Conservation (phyloP, 2,113 vertebrate genomes). For the Pseudopipra pipra region DNA sequence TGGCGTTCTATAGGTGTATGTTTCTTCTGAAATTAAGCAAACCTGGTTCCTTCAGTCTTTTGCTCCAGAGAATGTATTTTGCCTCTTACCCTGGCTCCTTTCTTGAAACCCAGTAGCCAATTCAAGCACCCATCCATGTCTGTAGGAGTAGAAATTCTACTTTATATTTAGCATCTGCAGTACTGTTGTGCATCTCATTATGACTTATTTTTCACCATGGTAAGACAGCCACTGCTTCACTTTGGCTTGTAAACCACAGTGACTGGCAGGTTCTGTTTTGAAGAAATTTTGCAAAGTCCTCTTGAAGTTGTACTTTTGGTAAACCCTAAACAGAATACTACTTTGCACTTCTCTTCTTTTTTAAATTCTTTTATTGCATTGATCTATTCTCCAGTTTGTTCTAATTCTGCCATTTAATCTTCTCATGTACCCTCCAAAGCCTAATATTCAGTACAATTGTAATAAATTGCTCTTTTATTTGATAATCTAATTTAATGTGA, state of each 20-base stretch:
- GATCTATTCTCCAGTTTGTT: neutral
- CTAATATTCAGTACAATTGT: neutral
- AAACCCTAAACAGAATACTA: neutral
- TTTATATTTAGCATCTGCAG: neutral
- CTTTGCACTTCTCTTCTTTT: neutral
- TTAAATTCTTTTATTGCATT: neutral
- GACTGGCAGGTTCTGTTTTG: neutral
- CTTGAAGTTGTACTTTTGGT: neutral
- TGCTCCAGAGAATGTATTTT: neutral
- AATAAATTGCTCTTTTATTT: neutral
- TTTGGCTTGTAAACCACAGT: neutral
- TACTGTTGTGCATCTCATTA: neutral
- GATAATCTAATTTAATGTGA: neutral
- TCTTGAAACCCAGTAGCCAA: neutral
- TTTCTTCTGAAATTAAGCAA: neutral
- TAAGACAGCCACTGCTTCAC: neutral
- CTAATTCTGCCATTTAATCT: neutral
- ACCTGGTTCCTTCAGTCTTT: neutral
- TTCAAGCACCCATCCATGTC: neutral
- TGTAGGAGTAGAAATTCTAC: neutral
- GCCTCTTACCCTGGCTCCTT: neutral
- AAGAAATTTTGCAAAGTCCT: neutral
- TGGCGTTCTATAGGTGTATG: neutral
- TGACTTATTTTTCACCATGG: neutral
- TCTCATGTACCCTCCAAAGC: neutral